Conservation (phyloP, 2,888 invertebrate genomes). For the Drosophila anceps region DNA sequence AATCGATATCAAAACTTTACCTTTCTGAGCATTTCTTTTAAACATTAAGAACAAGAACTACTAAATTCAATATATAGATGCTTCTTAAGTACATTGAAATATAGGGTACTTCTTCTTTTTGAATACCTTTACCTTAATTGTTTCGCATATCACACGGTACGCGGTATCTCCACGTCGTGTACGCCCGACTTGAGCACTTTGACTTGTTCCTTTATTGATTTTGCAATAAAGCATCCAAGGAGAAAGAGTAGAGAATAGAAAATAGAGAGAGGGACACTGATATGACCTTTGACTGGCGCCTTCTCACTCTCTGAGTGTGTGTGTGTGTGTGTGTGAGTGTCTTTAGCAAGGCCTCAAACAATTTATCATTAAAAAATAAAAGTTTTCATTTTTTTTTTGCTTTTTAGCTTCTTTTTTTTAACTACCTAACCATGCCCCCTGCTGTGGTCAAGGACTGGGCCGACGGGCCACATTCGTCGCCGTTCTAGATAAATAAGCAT, state of each 20-base stretch:
- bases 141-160: background rate
- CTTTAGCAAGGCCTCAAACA: conserved; percentile 40
- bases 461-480: conserved; percentile 79
- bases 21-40: background rate
- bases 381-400: conserved; percentile 61
- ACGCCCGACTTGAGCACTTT: background rate
- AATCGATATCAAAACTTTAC: background rate
- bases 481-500: conserved; percentile 85
- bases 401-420: conserved; percentile 33
- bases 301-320: conserved; percentile 8
- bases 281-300: conserved; percentile 71
- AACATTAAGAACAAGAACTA: no score
- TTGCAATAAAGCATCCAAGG: conserved; percentile 44
- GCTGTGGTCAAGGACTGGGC: conserved; percentile 70
- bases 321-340: conserved; percentile 5
- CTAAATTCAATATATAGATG: background rate
- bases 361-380: conserved; percentile 76
- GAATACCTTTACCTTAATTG: background rate
- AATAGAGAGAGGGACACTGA: conserved; percentile 4
- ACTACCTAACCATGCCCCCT: conserved; percentile 28
- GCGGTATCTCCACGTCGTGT: background rate
- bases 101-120: background rate
- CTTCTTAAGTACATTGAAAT: no score
- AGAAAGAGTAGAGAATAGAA: background rate
- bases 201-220: conserved; percentile 53